A percentile compares a stretch with the other conserved stretches of the same genome.
These are phyloP conservation scores for Pseudococcus jackbeardsleyi DNA, from an alignment of 2,888 invertebrate species.

Conservation along the genomic window DNA sequence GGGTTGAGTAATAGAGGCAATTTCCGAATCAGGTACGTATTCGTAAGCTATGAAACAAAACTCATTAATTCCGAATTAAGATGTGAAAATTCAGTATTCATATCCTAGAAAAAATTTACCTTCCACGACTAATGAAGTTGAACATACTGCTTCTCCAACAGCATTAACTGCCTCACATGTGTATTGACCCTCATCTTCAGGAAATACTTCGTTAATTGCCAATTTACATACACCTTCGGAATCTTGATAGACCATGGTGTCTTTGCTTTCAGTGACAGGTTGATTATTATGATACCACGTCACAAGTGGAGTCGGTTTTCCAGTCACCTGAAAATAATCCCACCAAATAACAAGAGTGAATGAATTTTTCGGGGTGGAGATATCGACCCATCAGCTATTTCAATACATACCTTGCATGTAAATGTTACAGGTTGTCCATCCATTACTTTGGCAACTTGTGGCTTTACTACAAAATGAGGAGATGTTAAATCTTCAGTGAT, in stretches of 20 bases:
- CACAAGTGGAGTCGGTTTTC: conserved; percentile 84
- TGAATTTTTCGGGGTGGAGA: not conserved
- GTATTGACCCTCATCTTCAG: conserved; percentile 91
- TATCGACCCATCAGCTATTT: not conserved
- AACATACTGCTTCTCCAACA: conserved; percentile 84
- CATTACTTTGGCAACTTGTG: conserved; percentile 84
- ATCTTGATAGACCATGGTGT: conserved; percentile 78
- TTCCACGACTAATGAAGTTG: conserved; percentile 84
- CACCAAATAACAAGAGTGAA: not conserved
- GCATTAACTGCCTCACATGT: conserved; percentile 85
- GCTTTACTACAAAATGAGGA: conserved; percentile 82
- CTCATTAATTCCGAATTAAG: not conserved
- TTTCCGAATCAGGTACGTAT: conserved; percentile 89
- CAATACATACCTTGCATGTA: conserved; percentile 74
- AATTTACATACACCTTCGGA: conserved; percentile 85
- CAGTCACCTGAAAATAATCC: conserved; percentile 69
- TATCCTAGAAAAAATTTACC: conserved; percentile 73
- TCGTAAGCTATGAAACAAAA: conserved; percentile 82
- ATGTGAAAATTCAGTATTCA: not conserved
- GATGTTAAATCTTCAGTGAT: conserved; percentile 75
- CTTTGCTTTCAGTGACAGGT: conserved; percentile 82
- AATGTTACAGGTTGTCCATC: conserved; percentile 88
- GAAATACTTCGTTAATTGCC: conserved; percentile 87
- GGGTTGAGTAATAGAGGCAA: conserved; percentile 74
- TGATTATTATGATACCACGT: conserved; percentile 84